These are phyloP conservation scores for Itoplectis maculator DNA, from an alignment of 2,888 invertebrate genomes.

Conservation along the genomic window DNA sequence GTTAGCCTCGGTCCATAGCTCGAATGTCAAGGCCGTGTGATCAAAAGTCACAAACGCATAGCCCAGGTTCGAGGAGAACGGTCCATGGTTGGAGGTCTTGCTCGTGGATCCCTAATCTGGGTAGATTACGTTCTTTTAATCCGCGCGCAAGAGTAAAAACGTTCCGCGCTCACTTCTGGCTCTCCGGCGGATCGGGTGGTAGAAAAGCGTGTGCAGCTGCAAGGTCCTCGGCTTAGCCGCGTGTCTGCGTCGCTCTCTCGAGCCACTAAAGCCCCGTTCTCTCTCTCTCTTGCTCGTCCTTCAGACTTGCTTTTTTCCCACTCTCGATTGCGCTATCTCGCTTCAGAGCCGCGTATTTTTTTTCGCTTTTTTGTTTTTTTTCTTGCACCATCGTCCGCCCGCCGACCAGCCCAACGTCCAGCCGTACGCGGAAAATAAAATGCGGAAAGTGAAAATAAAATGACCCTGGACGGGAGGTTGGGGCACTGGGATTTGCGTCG, in stretches of 20 bases:
- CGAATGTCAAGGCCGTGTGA: slow-evolving; percentile 63
- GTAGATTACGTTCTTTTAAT: slow-evolving; percentile 71
- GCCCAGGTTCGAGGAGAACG: slow-evolving; percentile 51
- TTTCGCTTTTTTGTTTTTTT: slow-evolving; percentile 32
- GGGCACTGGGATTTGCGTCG: slow-evolving; percentile 73
- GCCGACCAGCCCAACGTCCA: slow-evolving; percentile 51
- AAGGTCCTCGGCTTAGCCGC: slow-evolving; percentile 74
- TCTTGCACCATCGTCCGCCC: slow-evolving; percentile 27
- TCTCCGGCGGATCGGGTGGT: slow-evolving; percentile 29
- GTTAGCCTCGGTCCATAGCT: slow-evolving; percentile 27
- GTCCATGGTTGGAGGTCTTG: slow-evolving; percentile 50
- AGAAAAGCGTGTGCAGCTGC: slow-evolving; percentile 59
- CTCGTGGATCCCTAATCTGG: slow-evolving; percentile 66
- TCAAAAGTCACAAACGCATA: slow-evolving; percentile 65
- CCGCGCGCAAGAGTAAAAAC: slow-evolving; percentile 64
- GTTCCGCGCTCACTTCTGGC: slow-evolving; percentile 30
- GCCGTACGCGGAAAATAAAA: slow-evolving; percentile 76
- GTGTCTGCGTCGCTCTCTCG: slow-evolving; percentile 75
- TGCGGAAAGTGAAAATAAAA: slow-evolving; percentile 81
- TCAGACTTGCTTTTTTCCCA: slow-evolving; percentile 34
- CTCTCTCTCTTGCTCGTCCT: slow-evolving; percentile 29
- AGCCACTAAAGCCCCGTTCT: slow-evolving; percentile 61
- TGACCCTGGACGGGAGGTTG: slow-evolving; percentile 72
- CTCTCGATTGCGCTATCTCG: slow-evolving; percentile 55
- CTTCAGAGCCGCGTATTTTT: slow-evolving; percentile 48